Evolutionary conservation across 1,140 invertebrate genomes (phyloP).

Genomic region (Drosophila tsacasi): DNA sequence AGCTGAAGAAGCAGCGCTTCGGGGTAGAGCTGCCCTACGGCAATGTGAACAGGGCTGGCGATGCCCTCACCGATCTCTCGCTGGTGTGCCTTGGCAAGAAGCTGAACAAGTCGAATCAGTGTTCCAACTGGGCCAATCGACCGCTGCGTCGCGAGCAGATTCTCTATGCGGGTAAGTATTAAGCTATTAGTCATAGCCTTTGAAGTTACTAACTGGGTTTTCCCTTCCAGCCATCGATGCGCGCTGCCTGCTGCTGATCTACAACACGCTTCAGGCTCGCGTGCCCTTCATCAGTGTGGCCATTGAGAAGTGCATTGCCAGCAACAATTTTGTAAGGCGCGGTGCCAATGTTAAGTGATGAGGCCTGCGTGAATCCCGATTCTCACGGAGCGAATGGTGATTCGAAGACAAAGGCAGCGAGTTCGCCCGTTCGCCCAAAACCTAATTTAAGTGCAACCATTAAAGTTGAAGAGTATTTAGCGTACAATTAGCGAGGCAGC

Average conservation of each 20-base stretch:
- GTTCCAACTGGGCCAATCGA: conserved; percentile 93
- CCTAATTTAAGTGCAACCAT: conserved; percentile 41
- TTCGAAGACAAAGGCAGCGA: conserved; percentile 26
- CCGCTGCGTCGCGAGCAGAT: conserved; percentile 91
- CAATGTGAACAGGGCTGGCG: conserved; percentile 59
- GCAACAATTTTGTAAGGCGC: conserved; percentile 65
- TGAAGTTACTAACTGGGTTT: conserved; percentile 2
- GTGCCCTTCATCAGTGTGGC: conserved; percentile 87
- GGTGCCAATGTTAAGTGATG: conserved; percentile 68
- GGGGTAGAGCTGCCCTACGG: conserved; percentile 70
- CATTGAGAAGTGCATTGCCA: conserved; percentile 85
- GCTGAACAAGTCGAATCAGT: conserved; percentile 92
- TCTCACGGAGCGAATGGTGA: conserved; percentile 27
- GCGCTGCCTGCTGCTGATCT: conserved; percentile 91
- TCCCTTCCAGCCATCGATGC: conserved; percentile 89
- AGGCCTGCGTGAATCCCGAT: conserved; percentile 7
- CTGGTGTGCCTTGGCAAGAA: conserved; percentile 89
- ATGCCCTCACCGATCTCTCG: conserved; percentile 88
- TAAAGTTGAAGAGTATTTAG: conserved; percentile 77
- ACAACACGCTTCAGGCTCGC: conserved; percentile 86
- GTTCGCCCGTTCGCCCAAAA: conserved; percentile 30
- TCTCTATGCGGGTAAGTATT: conserved; percentile 89
- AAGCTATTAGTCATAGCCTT: not conserved
- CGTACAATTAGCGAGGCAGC: conserved; percentile 32
- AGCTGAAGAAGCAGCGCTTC: conserved; percentile 61